Evolutionary conservation across 1,140 invertebrate genomes (phyloP), one percentile per base, ranked within the genome.

Genomic region (Tenebrio molitor): DNA sequence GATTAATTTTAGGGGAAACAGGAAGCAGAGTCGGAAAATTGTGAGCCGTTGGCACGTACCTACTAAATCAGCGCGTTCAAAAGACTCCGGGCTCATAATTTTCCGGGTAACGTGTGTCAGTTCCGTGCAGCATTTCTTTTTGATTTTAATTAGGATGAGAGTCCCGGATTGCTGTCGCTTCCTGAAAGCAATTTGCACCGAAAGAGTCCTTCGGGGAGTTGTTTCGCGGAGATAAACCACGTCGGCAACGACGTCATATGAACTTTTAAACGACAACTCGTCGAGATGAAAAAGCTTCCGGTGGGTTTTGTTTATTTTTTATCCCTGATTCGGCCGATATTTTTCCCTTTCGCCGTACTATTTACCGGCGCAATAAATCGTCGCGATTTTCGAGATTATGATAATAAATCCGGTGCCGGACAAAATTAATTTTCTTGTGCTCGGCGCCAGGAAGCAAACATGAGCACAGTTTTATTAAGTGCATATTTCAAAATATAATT

Each of bases 401-500:
- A 58, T 58, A 58, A 58, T 58, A 58, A 58, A 58, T 58, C 50
- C 50, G 25, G 50, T n/a, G n/a, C 3, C 8, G 50, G 23, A 58
- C 23, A 25, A 58, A 58, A 58, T 58, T 58, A 58, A 58, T 58
- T 58, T 29, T 25, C 50, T 23, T 58, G 12, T 23, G 19, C 23
- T 58, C 25, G 44, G 17, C n/a, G 23, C n/a, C 12, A 29, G 14
- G 36, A 66, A 41, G 16, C 19, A 66, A 66, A 66, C 39, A 44
- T 36, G 42, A 42, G 25, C 17, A 16, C 64, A 10, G 36, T 66
- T 66, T 66, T 66, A 66, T 66, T 12, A 23, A 66, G 44, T 70
- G 33, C 17, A 62, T 70, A 70, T 70, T 70, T 70, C 33, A 29
- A 42, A 71, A 46, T 33, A 36, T 65, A 65, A 71, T 50, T 71